Evolutionary conservation across 2,113 vertebrate genomes (phyloP).

Genomic region (Sinosuthora webbiana): DNA sequence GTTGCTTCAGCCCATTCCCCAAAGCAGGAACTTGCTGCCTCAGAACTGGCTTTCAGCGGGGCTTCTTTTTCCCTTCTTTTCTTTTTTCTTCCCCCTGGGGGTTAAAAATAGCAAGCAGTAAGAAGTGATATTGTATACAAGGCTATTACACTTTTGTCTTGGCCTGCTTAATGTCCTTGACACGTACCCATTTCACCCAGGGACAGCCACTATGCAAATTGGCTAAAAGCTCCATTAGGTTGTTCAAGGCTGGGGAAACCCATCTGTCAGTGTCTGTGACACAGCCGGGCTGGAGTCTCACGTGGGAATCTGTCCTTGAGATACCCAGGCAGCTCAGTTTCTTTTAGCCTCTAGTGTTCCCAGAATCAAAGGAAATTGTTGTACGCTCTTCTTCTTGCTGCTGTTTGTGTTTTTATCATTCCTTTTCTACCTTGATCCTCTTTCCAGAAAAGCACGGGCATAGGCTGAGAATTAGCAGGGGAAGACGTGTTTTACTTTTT

Average conservation of each 20-base stretch:
- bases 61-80: background rate
- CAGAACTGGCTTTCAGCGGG: background rate
- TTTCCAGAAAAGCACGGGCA: background rate
- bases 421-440: background rate
- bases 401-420: background rate
- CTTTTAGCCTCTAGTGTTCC: background rate
- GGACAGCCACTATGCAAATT: slow-evolving; percentile 75
- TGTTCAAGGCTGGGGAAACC: slow-evolving; percentile 74
- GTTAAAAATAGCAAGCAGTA: background rate
- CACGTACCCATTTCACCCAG: slow-evolving; percentile 66
- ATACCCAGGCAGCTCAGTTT: slow-evolving; percentile 61
- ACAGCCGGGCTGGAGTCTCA: slow-evolving; percentile 66
- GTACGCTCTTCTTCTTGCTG: background rate
- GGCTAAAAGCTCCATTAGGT: slow-evolving; percentile 77
- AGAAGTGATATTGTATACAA: slow-evolving; percentile 14
- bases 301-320: slow-evolving; percentile 76
- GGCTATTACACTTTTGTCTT: slow-evolving; percentile 62
- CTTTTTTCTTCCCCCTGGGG: background rate
- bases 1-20: background rate
- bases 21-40: background rate
- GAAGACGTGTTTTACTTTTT: background rate
- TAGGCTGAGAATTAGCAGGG: background rate
- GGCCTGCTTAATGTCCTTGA: slow-evolving; percentile 73
- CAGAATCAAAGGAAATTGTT: slow-evolving; percentile 40
- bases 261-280: slow-evolving; percentile 78